A percentile compares a stretch with the other conserved stretches of the same genome.
Conservation (phyloP, 2,797 vertebrate genomes). For the Pseudochirops corinnae region DNA sequence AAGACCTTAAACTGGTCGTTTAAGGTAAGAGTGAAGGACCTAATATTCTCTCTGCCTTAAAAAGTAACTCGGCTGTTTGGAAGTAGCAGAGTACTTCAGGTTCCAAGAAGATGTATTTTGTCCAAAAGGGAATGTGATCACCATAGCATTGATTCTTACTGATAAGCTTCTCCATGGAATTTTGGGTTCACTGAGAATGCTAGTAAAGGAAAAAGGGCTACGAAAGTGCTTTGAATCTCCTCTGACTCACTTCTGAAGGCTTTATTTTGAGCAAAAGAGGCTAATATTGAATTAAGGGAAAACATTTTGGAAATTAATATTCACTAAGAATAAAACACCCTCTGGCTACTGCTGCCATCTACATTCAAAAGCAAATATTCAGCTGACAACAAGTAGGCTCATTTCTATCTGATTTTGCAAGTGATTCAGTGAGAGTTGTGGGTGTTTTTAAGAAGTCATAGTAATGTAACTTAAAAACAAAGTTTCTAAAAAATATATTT, state of each 20-base stretch:
- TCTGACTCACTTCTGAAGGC: constrained; percentile 57
- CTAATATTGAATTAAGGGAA: constrained; percentile 53
- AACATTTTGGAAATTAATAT: constrained; percentile 66
- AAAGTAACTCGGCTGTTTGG: constrained; percentile 55
- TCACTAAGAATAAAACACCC: constrained; percentile 50
- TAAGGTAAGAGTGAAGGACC: constrained; percentile 73
- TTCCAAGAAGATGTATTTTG: constrained; percentile 18
- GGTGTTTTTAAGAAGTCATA: constrained; percentile 69
- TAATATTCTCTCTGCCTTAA: constrained; percentile 78
- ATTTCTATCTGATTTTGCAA: constrained; percentile 68
- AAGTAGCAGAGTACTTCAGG: not conserved
- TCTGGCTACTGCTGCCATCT: constrained; percentile 50
- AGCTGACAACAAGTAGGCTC: constrained; percentile 57
- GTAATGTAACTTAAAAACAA: constrained; percentile 67
- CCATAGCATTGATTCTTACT: not conserved
- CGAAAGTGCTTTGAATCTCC: constrained; percentile 33
- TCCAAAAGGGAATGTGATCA: constrained; percentile 14
- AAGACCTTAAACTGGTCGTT: constrained; percentile 78
- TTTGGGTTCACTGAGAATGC: constrained; percentile 56
- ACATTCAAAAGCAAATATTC: constrained; percentile 52
- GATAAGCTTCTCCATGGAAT: not conserved
- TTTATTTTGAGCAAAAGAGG: constrained; percentile 49
- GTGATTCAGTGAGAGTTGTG: constrained; percentile 67
- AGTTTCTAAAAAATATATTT: constrained; percentile 87
- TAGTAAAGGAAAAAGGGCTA: constrained; percentile 17